A percentile compares a stretch with the other conserved stretches of the same genome.
Evolutionary conservation across 23 tunicate genomes (phyloP).

Genomic region (Clavelina lepadiformis): DNA sequence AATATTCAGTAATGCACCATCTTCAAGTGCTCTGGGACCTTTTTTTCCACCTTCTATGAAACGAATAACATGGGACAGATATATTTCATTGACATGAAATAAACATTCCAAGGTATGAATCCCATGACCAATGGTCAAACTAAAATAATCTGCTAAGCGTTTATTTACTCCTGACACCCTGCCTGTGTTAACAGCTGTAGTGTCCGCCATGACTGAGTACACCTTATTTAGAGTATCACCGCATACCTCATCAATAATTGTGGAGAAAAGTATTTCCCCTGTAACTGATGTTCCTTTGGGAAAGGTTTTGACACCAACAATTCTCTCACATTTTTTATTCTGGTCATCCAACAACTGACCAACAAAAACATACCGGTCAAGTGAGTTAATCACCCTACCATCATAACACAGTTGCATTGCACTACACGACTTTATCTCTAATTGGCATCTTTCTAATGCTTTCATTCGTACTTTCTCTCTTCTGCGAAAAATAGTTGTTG

Average conservation of each 20-base stretch:
- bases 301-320: slow-evolving; percentile 12
- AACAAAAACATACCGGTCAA: slow-evolving; percentile 18
- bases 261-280: slow-evolving; percentile 11
- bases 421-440: background rate
- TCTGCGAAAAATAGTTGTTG: slow-evolving; percentile 6
- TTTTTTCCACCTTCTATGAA: slow-evolving; percentile 14
- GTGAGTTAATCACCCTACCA: slow-evolving; percentile 12
- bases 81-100: slow-evolving; percentile 16
- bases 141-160: slow-evolving; percentile 4
- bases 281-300: slow-evolving; percentile 9
- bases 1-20: slow-evolving; percentile 5
- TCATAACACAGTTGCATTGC: slow-evolving; percentile 15
- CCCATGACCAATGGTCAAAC: background rate
- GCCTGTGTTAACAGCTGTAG: slow-evolving; percentile 13
- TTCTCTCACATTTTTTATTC: background rate
- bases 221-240: background rate
- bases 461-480: background rate
- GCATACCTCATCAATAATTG: slow-evolving; percentile 7
- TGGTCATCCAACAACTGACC: background rate
- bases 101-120: slow-evolving; percentile 18
- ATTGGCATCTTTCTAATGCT: background rate
- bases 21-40: slow-evolving; percentile 18
- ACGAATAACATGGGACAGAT: slow-evolving; percentile 2
- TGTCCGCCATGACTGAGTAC: slow-evolving; percentile 16
- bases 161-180: slow-evolving; percentile 13